Evolutionary conservation across 2,113 vertebrate species (phyloP).

Genomic region (Neolamprologus devosi): DNA sequence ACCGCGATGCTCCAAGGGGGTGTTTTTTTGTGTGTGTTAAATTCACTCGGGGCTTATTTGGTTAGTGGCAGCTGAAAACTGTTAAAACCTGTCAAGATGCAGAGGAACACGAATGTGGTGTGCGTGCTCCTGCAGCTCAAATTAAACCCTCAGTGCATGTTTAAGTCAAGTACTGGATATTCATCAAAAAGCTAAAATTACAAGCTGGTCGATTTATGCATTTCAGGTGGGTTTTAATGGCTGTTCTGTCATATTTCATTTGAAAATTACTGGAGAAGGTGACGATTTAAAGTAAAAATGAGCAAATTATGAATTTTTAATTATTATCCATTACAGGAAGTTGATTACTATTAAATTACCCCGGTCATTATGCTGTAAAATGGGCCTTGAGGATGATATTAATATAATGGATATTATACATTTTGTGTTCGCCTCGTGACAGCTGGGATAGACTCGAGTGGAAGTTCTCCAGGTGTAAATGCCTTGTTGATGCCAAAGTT

Average conservation of each 20-base stretch:
- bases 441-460: not conserved
- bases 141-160: not conserved
- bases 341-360: slow-evolving; percentile 25
- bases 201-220: not conserved
- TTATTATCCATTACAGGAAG: not conserved
- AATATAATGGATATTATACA: not conserved
- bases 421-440: not conserved
- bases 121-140: not conserved
- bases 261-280: not conserved
- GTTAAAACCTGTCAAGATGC: not conserved
- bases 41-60: not conserved
- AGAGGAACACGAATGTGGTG: not conserved
- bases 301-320: slow-evolving; percentile 11
- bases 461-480: not conserved
- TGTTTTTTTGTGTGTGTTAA: slow-evolving; percentile 11
- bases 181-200: not conserved
- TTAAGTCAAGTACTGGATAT: not conserved
- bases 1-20: not conserved
- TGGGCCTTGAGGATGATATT: not conserved
- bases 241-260: not conserved
- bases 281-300: not conserved
- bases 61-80: not conserved
- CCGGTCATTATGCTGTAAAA: not conserved
- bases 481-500: not conserved
- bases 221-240: not conserved